Evolutionary conservation across 2,888 invertebrate genomes (phyloP).

Genomic region (Ormyrus rosae): DNA sequence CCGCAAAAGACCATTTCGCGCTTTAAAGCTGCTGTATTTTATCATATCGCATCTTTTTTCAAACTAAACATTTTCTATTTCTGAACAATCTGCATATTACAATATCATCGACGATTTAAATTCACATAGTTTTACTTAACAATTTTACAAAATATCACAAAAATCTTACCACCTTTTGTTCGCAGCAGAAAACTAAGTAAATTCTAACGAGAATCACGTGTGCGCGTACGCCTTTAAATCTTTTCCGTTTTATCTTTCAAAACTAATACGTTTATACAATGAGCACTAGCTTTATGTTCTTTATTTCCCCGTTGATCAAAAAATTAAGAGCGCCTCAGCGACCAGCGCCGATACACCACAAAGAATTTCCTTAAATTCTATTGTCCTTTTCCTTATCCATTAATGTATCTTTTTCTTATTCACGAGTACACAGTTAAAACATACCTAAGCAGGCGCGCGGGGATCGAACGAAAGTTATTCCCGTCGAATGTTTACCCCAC

Average conservation of each 20-base stretch:
- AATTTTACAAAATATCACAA: conserved; percentile 75
- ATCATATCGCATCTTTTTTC: conserved; percentile 27
- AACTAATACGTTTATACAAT: conserved; percentile 28
- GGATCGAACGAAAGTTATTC: conserved; percentile 28
- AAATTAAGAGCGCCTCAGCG: conserved; percentile 57
- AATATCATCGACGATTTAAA: conserved; percentile 56
- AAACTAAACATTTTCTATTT: conserved; percentile 38
- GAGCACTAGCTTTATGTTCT: conserved; percentile 8
- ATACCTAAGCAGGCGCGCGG: conserved; percentile 32
- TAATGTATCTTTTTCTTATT: conserved; percentile 22
- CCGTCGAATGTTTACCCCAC: not conserved
- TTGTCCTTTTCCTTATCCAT: conserved; percentile 58
- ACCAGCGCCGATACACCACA: conserved; percentile 58
- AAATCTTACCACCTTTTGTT: conserved; percentile 74
- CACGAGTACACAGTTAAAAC: conserved; percentile 50
- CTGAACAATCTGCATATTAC: conserved; percentile 53
- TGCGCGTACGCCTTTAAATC: conserved; percentile 45
- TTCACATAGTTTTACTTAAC: conserved; percentile 55
- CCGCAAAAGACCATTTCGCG: conserved; percentile 32
- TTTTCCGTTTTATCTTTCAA: conserved; percentile 31
- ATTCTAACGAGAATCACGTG: conserved; percentile 58
- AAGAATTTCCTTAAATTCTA: conserved; percentile 58
- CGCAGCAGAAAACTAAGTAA: conserved; percentile 68
- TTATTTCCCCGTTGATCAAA: conserved; percentile 46
- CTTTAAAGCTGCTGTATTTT: conserved; percentile 19